Evolutionary conservation across 2,797 vertebrate species (phyloP).

Genomic region (Anas bernieri): DNA sequence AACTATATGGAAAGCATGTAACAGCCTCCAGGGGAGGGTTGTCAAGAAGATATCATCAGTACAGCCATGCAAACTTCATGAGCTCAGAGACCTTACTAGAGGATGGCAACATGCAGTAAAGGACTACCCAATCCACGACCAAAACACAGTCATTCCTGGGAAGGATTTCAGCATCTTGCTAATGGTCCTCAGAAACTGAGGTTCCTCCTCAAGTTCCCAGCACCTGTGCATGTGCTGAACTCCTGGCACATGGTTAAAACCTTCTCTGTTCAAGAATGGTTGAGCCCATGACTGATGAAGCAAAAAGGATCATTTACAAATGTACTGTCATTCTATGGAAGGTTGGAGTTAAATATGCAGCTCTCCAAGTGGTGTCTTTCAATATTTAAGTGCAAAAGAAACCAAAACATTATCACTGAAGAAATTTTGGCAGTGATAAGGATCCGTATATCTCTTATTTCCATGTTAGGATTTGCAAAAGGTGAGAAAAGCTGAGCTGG

Average conservation of each 20-base stretch:
- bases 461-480: conserved; percentile 8
- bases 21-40: background rate
- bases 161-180: background rate
- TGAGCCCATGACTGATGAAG: background rate
- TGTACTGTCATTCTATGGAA: background rate
- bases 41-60: background rate
- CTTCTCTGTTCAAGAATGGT: background rate
- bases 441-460: background rate
- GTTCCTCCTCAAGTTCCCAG: background rate
- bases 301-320: background rate
- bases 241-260: background rate
- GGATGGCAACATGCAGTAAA: background rate
- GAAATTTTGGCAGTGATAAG: background rate
- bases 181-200: background rate
- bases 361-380: background rate
- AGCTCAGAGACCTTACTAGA: background rate
- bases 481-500: conserved; percentile 6
- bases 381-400: conserved; percentile 11
- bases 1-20: background rate
- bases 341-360: background rate
- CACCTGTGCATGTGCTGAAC: too few species aligned
- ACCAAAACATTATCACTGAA: background rate
- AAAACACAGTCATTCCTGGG: background rate
- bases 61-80: background rate
- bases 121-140: background rate